Conservation (phyloP, 2,113 vertebrate species). For the Cisticola juncidis region DNA sequence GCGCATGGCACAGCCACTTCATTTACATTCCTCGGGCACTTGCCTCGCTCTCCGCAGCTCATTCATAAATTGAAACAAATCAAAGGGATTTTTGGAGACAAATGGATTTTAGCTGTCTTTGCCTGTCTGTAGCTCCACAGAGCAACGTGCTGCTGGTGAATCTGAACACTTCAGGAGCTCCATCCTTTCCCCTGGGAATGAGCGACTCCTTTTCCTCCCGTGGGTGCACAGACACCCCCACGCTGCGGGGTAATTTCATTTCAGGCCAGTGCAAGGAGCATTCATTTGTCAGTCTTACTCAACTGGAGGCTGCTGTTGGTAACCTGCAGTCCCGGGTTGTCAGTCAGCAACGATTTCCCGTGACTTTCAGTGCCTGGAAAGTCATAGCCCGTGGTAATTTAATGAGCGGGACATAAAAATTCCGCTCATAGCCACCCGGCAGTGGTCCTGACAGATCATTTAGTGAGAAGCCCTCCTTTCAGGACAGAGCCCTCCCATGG, state of each 20-base stretch:
- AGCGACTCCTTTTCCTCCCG: neutral
- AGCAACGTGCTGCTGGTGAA: neutral
- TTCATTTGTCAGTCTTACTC: conserved; percentile 15
- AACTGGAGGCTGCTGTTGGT: conserved; percentile 41
- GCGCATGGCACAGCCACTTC: conserved; percentile 27
- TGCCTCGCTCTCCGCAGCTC: conserved; percentile 21
- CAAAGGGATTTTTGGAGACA: conserved; percentile 32
- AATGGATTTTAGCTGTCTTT: conserved; percentile 9
- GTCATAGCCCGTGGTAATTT: conserved; percentile 61
- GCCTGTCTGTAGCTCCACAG: neutral
- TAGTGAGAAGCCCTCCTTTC: conserved; percentile 48
- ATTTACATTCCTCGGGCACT: conserved; percentile 40
- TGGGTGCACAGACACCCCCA: neutral
- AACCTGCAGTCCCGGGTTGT: conserved; percentile 42
- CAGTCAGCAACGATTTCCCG: conserved; percentile 43
- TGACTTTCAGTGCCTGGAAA: conserved; percentile 60
- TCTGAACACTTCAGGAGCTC: neutral
- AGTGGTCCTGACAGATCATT: conserved; percentile 56
- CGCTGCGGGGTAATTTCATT: neutral
- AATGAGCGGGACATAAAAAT: conserved; percentile 74
- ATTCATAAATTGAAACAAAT: conserved; percentile 25
- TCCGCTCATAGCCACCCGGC: conserved; percentile 62
- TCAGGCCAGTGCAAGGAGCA: neutral
- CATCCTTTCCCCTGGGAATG: neutral
- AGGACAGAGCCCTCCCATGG: conserved; percentile 31